Evolutionary conservation across 2,797 vertebrate species (phyloP).

Genomic region (Chromis chromis): DNA sequence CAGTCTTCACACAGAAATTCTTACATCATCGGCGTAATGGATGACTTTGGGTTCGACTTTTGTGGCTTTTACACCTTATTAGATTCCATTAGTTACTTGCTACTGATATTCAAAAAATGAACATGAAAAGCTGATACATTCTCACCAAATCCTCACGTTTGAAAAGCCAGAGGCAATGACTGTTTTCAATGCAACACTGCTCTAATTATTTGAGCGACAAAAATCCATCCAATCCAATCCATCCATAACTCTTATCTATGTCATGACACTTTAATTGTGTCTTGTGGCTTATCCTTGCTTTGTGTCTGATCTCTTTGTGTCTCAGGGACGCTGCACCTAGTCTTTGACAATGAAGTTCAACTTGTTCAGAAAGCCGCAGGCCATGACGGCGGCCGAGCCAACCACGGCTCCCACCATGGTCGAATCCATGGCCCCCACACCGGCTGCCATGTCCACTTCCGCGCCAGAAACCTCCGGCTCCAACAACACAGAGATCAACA

Average conservation of each 20-base stretch:
- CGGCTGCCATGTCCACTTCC: constrained; percentile 74
- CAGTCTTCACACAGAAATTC: constrained; percentile 33
- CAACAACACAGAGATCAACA: constrained; percentile 83
- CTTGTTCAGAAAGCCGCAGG: constrained; percentile 80
- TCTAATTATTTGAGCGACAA: too few relatives aligned
- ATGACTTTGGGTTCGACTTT: constrained; percentile 25
- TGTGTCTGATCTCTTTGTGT: constrained; percentile 31
- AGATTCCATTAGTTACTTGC: background rate
- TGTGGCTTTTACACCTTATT: constrained; percentile 1
- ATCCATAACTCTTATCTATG: too few relatives aligned
- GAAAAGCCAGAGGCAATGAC: too few relatives aligned
- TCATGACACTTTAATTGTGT: background rate
- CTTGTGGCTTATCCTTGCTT: background rate
- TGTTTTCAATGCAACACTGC: too few relatives aligned
- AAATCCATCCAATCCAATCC: too few relatives aligned
- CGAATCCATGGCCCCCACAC: constrained; percentile 73
- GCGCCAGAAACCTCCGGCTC: constrained; percentile 87
- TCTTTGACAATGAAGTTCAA: constrained; percentile 85
- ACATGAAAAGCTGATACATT: background rate
- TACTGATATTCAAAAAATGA: background rate
- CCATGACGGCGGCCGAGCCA: constrained; percentile 78
- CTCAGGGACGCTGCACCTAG: constrained; percentile 73
- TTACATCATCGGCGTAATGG: constrained; percentile 37
- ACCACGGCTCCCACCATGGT: constrained; percentile 74
- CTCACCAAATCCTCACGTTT: too few relatives aligned